Percentiles rank a stretch among this genome's conserved stretches.
Evolutionary conservation across 2,888 invertebrate genomes (phyloP).

Genomic region (Drosophila falleni): DNA sequence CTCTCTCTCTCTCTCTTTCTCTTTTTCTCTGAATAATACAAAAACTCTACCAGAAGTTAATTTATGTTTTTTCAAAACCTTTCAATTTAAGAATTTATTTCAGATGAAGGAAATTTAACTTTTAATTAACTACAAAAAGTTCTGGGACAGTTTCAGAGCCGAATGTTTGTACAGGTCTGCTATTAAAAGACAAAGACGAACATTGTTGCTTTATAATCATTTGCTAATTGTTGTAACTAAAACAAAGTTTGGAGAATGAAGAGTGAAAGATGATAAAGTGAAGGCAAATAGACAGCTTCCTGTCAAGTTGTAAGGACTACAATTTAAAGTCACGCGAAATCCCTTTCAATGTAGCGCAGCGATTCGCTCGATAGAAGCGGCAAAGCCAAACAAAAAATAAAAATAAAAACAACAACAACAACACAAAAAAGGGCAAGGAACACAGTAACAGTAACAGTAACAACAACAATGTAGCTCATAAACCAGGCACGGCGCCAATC

Average conservation of each 20-base stretch:
- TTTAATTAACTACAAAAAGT: slow-evolving; percentile 9
- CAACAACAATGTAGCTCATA: slow-evolving; percentile 52
- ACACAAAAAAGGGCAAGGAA: slow-evolving; percentile 35
- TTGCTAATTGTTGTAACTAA: slow-evolving; percentile 40
- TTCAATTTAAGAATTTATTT: background rate
- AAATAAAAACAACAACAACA: slow-evolving; percentile 25
- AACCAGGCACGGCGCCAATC: slow-evolving; percentile 75
- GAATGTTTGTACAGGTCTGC: slow-evolving; percentile 18
- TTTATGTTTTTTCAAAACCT: background rate
- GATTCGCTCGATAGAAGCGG: slow-evolving; percentile 52
- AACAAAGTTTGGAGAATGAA: slow-evolving; percentile 12
- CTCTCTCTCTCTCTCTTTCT: too few species aligned
- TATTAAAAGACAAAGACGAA: background rate
- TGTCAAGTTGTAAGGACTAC: slow-evolving; percentile 41
- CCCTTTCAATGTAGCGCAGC: slow-evolving; percentile 64
- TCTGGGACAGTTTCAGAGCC: background rate
- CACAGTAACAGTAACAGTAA: background rate
- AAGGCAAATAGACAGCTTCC: slow-evolving; percentile 18
- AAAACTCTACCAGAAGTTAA: background rate
- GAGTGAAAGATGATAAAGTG: slow-evolving; percentile 10
- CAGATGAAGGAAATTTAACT: background rate
- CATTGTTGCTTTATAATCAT: slow-evolving; percentile 20
- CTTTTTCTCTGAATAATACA: too few species aligned
- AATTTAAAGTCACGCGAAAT: slow-evolving; percentile 67
- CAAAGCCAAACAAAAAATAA: slow-evolving; percentile 34